Base-by-base conservation (phyloP, 2,113 vertebrate genomes). In the Leucosticte australis region DNA sequence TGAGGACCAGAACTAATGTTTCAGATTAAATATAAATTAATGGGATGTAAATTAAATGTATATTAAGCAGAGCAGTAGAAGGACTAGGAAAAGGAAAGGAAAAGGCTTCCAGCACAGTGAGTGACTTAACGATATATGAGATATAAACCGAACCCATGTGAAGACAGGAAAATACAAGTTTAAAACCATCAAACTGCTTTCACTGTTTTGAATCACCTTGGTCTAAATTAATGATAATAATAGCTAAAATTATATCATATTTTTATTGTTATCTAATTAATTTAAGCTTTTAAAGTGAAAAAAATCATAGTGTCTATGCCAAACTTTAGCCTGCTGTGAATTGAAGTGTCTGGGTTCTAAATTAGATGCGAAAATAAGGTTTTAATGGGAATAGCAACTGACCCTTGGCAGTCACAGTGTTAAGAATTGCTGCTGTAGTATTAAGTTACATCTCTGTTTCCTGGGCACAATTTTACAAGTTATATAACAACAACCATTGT, bases 401-500 rank as follows among this genome's bases (percentile, higher is more conserved):
- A 97, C 93, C 96, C 82, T 95, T 97, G 97, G 95, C 97, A 96
- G 81, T 44, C 88, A 79, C 62, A 87, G 83, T 20, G 37, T 88
- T 94, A 92, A 76, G 67, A 70, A 77, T 49, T 92, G 63, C 87
- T 87, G 53, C 92, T 95, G 59, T 81, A 87, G 94, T 97, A 94
- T 97, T 95, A 93, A 89, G 52, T 98, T 98, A 94, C 97, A 31
- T 47, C 63, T 92, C 87, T 53, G 76, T 84, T 97, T 90, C 92
- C 81, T 81, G 85, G 93, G 91, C 94, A 97, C 62, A 52, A 49
- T 62, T 65, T 76, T 78, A 74, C 11, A 33, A 71, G 95, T 98
- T 97, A 98, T 95, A 91, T 97, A 98, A 98, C 91, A 91, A 93
- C 78, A 95, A 78, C 91, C 88, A 63, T 65, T 96, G 94, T 86